phyloP scores from a whole-genome alignment of 2,888 invertebrate species.

The Aquatica leii region DNA sequence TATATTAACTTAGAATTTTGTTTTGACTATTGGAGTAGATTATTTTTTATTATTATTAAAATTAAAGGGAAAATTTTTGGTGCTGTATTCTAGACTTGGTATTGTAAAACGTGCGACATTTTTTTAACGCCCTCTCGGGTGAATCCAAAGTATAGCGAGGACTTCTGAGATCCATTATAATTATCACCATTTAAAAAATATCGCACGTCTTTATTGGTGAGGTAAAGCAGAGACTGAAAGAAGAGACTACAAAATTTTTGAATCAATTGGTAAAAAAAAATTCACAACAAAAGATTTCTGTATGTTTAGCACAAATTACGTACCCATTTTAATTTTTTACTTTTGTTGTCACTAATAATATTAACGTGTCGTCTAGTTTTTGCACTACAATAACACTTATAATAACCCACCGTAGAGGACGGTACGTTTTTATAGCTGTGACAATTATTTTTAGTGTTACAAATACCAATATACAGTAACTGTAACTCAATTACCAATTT shows the following conservation, averaged over 20 bases:
- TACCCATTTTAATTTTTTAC: neutral
- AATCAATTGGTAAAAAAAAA: constrained; percentile 17
- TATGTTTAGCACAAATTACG: constrained; percentile 28
- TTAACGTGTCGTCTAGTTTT: constrained; percentile 14
- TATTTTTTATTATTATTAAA: constrained; percentile 3
- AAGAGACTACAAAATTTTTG: constrained; percentile 25
- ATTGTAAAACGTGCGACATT: constrained; percentile 12
- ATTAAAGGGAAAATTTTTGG: neutral
- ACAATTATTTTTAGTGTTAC: constrained; percentile 18
- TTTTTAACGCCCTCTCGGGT: too few relatives aligned
- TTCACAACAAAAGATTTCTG: constrained; percentile 28
- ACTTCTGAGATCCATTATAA: too few relatives aligned
- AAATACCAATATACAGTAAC: constrained; percentile 43
- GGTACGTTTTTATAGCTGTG: constrained; percentile 13
- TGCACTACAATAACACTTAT: constrained; percentile 19
- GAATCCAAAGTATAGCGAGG: too few relatives aligned
- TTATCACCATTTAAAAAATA: too few relatives aligned
- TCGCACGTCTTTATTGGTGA: constrained; percentile 3
- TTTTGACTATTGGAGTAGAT: constrained; percentile 4
- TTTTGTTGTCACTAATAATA: constrained; percentile 6
- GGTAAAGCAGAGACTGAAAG: constrained; percentile 26
- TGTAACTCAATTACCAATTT: constrained; percentile 25
- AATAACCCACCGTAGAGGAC: constrained; percentile 5
- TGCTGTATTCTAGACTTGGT: constrained; percentile 9
- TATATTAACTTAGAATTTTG: constrained; percentile 18